phyloP scores from a whole-genome alignment of 2,113 vertebrate genomes.

The Pseudois nayaur region DNA sequence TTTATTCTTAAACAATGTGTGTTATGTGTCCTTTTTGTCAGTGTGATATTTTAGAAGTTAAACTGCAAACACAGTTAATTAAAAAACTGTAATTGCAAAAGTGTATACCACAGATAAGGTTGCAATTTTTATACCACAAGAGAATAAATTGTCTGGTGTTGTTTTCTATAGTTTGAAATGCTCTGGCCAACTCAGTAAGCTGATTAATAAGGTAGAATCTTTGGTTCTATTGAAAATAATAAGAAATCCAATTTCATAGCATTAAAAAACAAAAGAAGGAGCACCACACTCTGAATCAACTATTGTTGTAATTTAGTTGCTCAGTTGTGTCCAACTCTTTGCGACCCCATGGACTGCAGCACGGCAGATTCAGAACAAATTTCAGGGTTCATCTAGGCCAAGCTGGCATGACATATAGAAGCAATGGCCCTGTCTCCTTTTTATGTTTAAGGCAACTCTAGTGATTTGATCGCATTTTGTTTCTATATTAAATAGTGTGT shows the following conservation, averaged over 20 bases:
- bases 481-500: background rate
- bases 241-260: background rate
- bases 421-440: background rate
- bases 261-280: background rate
- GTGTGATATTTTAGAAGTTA: background rate
- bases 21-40: background rate
- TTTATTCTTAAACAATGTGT: background rate
- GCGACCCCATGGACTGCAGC: background rate
- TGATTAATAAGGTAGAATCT: background rate
- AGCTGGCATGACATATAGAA: background rate
- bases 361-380: background rate
- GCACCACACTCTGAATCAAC: background rate
- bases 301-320: background rate
- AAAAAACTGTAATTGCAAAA: background rate
- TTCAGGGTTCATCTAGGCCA: background rate
- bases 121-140: background rate
- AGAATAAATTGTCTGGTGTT: background rate
- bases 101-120: background rate
- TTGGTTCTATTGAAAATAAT: background rate
- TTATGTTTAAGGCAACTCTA: background rate
- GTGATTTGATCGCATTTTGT: background rate
- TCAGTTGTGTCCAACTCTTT: background rate
- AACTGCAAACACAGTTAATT: background rate
- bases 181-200: background rate
- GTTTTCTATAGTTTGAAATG: background rate